Evolutionary conservation across 2,888 invertebrate genomes (phyloP).

Genomic region (Cordilura impudica): DNA sequence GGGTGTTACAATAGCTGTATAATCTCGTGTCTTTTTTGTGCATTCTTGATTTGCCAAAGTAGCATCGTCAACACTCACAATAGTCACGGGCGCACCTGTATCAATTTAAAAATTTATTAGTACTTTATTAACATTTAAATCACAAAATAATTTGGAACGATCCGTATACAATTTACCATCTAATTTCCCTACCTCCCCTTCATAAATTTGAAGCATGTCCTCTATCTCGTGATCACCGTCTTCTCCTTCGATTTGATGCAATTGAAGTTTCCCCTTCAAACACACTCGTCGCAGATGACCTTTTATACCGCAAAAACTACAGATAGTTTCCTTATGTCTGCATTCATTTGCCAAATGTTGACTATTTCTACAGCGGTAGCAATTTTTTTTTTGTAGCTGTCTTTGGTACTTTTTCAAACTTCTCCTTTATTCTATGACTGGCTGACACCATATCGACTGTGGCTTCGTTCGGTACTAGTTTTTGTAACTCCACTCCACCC

Average conservation of each 20-base stretch:
- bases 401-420: not conserved
- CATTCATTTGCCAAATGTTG: constrained; percentile 22
- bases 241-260: not conserved
- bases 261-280: constrained; percentile 7
- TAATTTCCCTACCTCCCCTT: constrained; percentile 26
- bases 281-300: constrained; percentile 2
- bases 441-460: not conserved
- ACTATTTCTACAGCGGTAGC: not conserved
- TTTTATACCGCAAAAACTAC: not conserved
- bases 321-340: not conserved
- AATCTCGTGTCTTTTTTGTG: constrained; percentile 15
- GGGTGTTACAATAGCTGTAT: constrained; percentile 39
- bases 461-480: no score
- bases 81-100: constrained; percentile 39
- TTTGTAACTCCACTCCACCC: constrained; percentile 61
- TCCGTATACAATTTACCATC: constrained; percentile 7
- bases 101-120: constrained; percentile 44
- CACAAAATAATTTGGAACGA: constrained; percentile 43
- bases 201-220: constrained; percentile 32
- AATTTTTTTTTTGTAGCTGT: not conserved
- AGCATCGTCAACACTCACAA: constrained; percentile 30
- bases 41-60: constrained; percentile 20
- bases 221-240: not conserved
- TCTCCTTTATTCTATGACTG: not conserved
- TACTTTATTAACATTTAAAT: constrained; percentile 24